Evolutionary conservation across 2,888 invertebrate genomes (phyloP), one percentile per base, ranked within the genome.

Genomic region (Apeira syringaria): DNA sequence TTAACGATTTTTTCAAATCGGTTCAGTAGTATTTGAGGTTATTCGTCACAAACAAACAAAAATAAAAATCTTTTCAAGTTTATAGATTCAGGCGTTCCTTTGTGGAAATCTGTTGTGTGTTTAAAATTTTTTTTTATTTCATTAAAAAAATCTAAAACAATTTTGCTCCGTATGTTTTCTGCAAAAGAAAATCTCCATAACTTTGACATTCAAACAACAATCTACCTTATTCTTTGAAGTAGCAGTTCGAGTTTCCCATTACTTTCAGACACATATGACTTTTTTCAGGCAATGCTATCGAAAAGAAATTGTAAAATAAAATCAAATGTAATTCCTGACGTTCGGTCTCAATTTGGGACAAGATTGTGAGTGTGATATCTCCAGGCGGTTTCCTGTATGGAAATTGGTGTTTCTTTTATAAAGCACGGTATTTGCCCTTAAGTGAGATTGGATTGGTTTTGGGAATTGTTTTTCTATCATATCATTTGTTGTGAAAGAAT

Each of bases 261-360:
- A 9, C 5, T n/a, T 8, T 32, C 0, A 3, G n/a, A 2, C 5
- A 5, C 5, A 7, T 47, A 53, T 46, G 50, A 36, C 56, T 39
- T 54, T 72, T 28, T 51, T 42, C 47, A 59, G 47, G 36, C 35
- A 32, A 49, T 27, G 49, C 47, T 63, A 82, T 80, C 67, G 74
- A 71, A 80, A 84, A 80, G 75, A 76, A 84, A 84, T 84, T 81
- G 81, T 80, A 73, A 81, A 85, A 84, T 81, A 84, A 85, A 85
- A 87, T 86, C 84, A 82, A 82, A 83, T 72, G 74, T 80, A 75
- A 86, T 80, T 80, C 75, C 67, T 64, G 61, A 61, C 56, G 70
- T 80, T 69, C 66, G 69, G 68, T 80, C 71, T 71, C 84, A 82
- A 82, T 85, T 85, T 76, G 74, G 54, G 54, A 40, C 49, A 27